Percentiles rank a stretch among this genome's conserved stretches.
Conservation (phyloP, 2,888 invertebrate species). For the Diogma glabrata region DNA sequence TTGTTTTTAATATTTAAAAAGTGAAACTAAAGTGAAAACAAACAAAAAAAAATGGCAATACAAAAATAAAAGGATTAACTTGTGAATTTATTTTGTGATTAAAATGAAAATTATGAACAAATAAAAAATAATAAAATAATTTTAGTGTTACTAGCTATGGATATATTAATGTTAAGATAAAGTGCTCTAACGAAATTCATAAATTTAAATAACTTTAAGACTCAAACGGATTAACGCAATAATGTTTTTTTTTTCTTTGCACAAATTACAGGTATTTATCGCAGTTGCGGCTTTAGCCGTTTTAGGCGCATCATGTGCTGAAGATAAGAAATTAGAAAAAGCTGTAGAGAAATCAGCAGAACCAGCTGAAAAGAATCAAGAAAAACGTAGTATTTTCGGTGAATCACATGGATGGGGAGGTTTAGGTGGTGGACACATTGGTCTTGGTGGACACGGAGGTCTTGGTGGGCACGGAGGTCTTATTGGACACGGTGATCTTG, state of each 20-base stretch:
- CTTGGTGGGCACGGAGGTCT: constrained; percentile 17
- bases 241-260: not conserved
- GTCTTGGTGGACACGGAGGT: constrained; percentile 30
- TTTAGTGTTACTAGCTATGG: not conserved
- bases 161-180: not conserved
- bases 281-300: constrained; percentile 10
- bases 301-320: constrained; percentile 30
- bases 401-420: constrained; percentile 30
- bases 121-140: not conserved
- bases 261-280: constrained; percentile 4
- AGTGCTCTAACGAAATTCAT: not conserved
- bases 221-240: too few species aligned
- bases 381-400: constrained; percentile 58
- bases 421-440: constrained; percentile 42
- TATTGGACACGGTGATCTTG: constrained; percentile 24
- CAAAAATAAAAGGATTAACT: not conserved
- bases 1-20: not conserved
- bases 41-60: too few species aligned
- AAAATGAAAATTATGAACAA: not conserved
- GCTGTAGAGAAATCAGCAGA: constrained; percentile 35
- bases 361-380: constrained; percentile 56
- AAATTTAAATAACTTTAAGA: not conserved
- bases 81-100: not conserved
- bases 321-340: constrained; percentile 43
- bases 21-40: too few species aligned